Conservation (phyloP, 1,140 invertebrate genomes). For the Tribolium madens region DNA sequence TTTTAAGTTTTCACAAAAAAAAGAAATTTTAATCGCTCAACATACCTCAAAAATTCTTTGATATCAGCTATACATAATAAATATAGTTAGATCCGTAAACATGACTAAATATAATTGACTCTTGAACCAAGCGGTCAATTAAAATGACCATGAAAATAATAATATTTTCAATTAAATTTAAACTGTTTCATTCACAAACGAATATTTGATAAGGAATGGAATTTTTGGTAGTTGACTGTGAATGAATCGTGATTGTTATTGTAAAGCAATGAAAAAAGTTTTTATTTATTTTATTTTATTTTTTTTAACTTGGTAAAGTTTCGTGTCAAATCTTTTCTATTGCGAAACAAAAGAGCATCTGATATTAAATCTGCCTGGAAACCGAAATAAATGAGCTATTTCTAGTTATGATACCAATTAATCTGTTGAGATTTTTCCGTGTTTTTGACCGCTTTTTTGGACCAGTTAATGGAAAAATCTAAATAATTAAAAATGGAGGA, state of each 20-base stretch:
- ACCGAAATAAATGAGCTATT: neutral
- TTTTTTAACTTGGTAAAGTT: no score
- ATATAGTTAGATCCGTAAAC: constrained; percentile 23
- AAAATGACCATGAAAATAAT: constrained; percentile 39
- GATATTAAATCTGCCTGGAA: neutral
- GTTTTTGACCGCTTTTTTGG: neutral
- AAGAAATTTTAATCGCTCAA: neutral
- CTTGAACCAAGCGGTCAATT: constrained; percentile 32
- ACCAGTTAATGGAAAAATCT: neutral
- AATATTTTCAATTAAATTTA: constrained; percentile 17
- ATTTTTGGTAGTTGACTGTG: neutral
- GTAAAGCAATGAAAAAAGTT: no score
- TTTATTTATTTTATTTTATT: no score
- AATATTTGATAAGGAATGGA: neutral
- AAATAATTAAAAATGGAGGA: neutral
- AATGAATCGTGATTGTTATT: neutral
- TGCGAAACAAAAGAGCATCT: no score
- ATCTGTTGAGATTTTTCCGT: neutral
- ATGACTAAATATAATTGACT: constrained; percentile 33
- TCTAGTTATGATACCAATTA: neutral
- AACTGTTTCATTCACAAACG: constrained; percentile 1
- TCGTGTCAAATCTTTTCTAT: no score
- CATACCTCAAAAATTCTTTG: neutral
- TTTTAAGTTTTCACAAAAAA: no score
- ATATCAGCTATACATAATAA: neutral